Percentiles rank a stretch among this genome's conserved stretches.
phyloP scores from a whole-genome alignment of 2,888 invertebrate genomes.

The Deladenus siricidicola region DNA sequence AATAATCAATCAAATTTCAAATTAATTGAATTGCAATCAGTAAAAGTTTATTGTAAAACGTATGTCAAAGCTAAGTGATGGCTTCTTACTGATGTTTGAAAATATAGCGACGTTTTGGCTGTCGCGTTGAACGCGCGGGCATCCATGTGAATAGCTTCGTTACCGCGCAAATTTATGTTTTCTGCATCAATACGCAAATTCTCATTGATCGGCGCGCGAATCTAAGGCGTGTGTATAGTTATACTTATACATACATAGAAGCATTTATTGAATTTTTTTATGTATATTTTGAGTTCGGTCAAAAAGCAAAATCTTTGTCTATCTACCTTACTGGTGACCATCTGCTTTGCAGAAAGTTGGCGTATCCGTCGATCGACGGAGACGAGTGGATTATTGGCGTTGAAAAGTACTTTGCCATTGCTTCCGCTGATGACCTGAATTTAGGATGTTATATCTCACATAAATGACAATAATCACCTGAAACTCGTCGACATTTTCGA shows the following conservation, averaged over 20 bases:
- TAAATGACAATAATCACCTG: slow-evolving; percentile 24
- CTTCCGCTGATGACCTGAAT: slow-evolving; percentile 10
- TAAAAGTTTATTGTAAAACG: no score
- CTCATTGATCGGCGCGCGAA: slow-evolving; percentile 48
- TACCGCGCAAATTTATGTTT: slow-evolving; percentile 45
- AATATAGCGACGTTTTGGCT: slow-evolving; percentile 33
- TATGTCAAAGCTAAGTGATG: background rate
- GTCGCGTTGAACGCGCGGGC: slow-evolving; percentile 32
- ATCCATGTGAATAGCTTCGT: slow-evolving; percentile 47
- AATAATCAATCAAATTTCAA: background rate
- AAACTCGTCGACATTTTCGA: slow-evolving; percentile 43
- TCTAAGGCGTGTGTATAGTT: no score
- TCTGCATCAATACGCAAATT: slow-evolving; percentile 36
- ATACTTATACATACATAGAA: no score
- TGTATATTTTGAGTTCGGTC: background rate
- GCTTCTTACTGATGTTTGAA: slow-evolving; percentile 47
- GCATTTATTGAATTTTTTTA: background rate
- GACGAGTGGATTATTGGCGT: slow-evolving; percentile 47
- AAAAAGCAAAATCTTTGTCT: background rate
- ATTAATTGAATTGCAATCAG: no score
- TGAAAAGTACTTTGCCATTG: slow-evolving; percentile 43
- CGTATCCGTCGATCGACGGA: slow-evolving; percentile 45
- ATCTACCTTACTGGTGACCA: slow-evolving; percentile 44
- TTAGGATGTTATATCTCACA: background rate
- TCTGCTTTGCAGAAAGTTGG: slow-evolving; percentile 34